phyloP scores from a whole-genome alignment of 1,140 invertebrate species.

The Protaetia brevitarsis region DNA sequence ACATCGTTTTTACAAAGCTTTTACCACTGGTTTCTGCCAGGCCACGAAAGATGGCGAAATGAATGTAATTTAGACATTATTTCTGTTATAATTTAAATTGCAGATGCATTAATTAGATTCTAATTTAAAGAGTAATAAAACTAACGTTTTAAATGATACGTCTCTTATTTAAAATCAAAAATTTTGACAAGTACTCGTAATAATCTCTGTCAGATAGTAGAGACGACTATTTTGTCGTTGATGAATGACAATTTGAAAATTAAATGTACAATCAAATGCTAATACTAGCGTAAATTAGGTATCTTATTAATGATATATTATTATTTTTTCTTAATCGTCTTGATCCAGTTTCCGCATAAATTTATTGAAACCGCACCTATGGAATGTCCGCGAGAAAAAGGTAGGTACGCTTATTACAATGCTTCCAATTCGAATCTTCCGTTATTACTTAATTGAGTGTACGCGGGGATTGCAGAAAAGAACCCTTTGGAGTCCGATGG shows the following conservation, averaged over 20 bases:
- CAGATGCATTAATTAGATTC: too few species aligned
- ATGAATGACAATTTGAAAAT: conserved; percentile 9
- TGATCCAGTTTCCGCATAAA: not conserved
- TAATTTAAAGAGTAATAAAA: too few species aligned
- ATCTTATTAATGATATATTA: conserved; percentile 9
- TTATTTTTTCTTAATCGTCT: not conserved
- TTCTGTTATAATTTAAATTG: not conserved
- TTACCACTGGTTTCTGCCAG: too few species aligned
- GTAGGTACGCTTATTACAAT: not conserved
- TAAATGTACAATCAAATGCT: not conserved
- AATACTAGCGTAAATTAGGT: not conserved
- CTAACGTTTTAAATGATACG: too few species aligned
- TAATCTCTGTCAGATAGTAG: not conserved
- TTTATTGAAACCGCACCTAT: not conserved
- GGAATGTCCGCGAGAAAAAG: not conserved
- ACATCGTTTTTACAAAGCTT: too few species aligned
- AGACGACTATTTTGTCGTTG: not conserved
- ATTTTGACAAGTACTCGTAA: not conserved
- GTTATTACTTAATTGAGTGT: not conserved
- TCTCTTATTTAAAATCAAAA: too few species aligned
- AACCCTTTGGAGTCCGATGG: not conserved
- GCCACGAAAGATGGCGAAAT: too few species aligned
- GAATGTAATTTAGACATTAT: too few species aligned
- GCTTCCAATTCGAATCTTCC: not conserved
- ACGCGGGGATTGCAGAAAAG: not conserved